Conservation (phyloP, 2,113 vertebrate genomes). For the Terrapene triunguis region DNA sequence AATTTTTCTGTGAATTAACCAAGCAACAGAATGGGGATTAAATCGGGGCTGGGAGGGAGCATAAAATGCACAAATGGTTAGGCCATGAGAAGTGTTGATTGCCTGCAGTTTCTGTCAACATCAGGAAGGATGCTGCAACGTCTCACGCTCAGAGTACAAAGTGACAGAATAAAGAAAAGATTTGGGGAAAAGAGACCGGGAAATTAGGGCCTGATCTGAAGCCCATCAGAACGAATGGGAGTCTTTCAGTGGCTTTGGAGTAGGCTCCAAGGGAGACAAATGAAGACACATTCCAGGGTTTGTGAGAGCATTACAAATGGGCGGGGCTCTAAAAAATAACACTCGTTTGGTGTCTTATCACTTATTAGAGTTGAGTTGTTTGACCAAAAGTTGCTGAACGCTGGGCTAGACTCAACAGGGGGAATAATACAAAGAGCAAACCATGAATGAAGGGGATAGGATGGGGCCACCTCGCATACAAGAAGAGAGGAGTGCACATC, state of each 20-base stretch:
- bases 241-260: neutral
- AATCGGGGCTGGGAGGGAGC: neutral
- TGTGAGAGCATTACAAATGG: neutral
- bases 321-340: no score
- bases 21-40: neutral
- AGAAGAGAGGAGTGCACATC: neutral
- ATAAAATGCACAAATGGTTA: slow-evolving; percentile 48
- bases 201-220: neutral
- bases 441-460: neutral
- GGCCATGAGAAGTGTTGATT: neutral
- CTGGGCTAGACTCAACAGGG: no score
- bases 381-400: neutral
- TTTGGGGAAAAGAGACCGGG: neutral
- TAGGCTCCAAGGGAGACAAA: neutral
- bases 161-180: neutral
- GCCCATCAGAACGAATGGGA: neutral
- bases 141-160: neutral
- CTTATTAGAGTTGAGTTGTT: neutral
- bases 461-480: neutral
- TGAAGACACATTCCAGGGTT: neutral
- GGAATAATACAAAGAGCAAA: neutral
- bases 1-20: slow-evolving; percentile 8
- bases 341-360: neutral
- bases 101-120: neutral
- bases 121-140: neutral